Percentiles rank a stretch among this genome's conserved stretches.
phyloP scores from a whole-genome alignment of 2,888 invertebrate species.

The Leptinotarsa haldemani region DNA sequence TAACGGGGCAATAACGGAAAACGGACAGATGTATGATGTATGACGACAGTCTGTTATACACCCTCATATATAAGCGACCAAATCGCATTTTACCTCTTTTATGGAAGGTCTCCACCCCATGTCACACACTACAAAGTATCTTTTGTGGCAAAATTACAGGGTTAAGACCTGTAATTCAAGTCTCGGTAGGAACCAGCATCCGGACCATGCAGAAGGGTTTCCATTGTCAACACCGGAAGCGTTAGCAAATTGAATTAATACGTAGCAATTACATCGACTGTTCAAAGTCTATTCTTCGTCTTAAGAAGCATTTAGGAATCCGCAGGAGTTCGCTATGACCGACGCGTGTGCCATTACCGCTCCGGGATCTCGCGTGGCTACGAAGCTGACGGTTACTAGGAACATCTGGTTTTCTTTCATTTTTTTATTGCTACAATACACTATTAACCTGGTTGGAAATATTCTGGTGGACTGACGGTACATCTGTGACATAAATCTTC shows the following conservation, averaged over 20 bases:
- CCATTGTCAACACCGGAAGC: slow-evolving; percentile 63
- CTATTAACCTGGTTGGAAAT: slow-evolving; percentile 1
- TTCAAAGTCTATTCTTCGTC: slow-evolving; percentile 60
- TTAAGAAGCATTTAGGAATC: slow-evolving; percentile 65
- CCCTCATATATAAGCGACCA: slow-evolving; percentile 14
- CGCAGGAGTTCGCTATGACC: slow-evolving; percentile 57
- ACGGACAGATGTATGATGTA: slow-evolving; percentile 11
- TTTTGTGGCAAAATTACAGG: slow-evolving; percentile 64
- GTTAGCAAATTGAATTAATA: slow-evolving; percentile 66
- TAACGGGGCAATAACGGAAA: slow-evolving; percentile 11
- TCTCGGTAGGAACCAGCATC: slow-evolving; percentile 62
- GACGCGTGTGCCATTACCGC: slow-evolving; percentile 63
- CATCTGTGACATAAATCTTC: not conserved
- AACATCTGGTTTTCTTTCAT: slow-evolving; percentile 24
- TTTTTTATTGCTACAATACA: slow-evolving; percentile 9
- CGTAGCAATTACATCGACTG: slow-evolving; percentile 64
- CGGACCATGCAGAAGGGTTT: slow-evolving; percentile 62
- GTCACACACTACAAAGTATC: slow-evolving; percentile 61
- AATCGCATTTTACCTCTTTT: slow-evolving; percentile 57
- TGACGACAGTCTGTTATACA: not conserved
- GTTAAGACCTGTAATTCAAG: slow-evolving; percentile 63
- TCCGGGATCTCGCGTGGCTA: slow-evolving; percentile 61
- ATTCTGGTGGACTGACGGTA: not conserved
- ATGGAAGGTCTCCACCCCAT: slow-evolving; percentile 56
- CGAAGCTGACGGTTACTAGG: slow-evolving; percentile 56